Evolutionary conservation across 2,888 invertebrate genomes (phyloP).

Genomic region (Hemaris fuciformis): DNA sequence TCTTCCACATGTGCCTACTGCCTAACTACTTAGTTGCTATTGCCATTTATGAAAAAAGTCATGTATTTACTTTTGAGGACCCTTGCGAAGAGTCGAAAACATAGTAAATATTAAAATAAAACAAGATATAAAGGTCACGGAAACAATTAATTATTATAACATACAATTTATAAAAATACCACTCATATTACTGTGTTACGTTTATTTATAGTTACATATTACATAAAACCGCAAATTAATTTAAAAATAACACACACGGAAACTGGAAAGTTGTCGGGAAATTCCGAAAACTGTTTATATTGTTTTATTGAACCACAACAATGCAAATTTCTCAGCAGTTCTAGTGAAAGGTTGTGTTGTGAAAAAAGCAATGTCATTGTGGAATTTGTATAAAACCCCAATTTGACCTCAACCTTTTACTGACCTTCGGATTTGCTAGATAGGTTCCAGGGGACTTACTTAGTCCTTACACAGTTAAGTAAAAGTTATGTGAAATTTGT

Average conservation of each 20-base stretch:
- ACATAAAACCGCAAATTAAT: no score
- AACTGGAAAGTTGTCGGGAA: background rate
- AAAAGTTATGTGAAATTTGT: background rate
- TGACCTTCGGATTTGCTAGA: background rate
- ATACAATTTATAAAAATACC: no score
- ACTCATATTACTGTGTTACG: no score
- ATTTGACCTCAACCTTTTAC: background rate
- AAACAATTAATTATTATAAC: no score
- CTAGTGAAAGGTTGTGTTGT: background rate
- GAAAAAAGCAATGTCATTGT: background rate
- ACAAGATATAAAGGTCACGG: no score
- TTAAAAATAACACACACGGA: background rate
- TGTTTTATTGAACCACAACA: background rate
- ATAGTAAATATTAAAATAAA: no score
- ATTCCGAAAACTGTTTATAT: background rate
- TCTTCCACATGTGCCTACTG: no score
- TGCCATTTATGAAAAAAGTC: no score
- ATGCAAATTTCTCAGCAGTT: background rate
- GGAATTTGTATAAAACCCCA: slow-evolving; percentile 1
- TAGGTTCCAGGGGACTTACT: background rate
- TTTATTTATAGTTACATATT: no score
- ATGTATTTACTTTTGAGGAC: no score
- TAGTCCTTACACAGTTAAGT: background rate
- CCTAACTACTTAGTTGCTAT: no score
- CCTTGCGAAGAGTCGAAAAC: no score